These are phyloP conservation scores for Copidosoma aretas DNA, from an alignment of 2,888 invertebrate species.

Conservation along the genomic window DNA sequence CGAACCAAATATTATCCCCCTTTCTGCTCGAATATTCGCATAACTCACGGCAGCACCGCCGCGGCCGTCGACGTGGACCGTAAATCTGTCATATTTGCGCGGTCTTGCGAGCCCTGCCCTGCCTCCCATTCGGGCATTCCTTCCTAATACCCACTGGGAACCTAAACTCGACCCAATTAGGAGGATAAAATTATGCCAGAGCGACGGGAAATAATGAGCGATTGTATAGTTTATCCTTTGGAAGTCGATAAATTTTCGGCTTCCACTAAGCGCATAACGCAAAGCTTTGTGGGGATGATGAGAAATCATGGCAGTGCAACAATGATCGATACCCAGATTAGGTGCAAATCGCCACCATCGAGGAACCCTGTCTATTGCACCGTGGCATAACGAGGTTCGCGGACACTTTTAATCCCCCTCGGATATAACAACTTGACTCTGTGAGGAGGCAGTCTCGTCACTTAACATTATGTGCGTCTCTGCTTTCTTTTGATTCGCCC, in stretches of 20 bases:
- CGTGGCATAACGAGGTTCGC: slow-evolving; percentile 25
- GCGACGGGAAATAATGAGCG: not conserved
- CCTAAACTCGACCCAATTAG: slow-evolving; percentile 28
- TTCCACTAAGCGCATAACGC: no score
- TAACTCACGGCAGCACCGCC: not conserved
- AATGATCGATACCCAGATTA: slow-evolving; percentile 7
- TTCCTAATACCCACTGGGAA: slow-evolving; percentile 4
- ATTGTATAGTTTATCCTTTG: slow-evolving; percentile 15
- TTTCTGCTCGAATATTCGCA: not conserved
- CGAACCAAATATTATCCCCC: no score
- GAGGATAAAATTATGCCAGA: slow-evolving; percentile 2
- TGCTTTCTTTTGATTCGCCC: no score
- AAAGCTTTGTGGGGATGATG: not conserved
- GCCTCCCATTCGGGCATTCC: slow-evolving; percentile 11
- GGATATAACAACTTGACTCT: no score
- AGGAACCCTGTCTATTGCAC: no score
- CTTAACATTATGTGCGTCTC: no score
- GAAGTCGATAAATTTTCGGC: slow-evolving; percentile 16
- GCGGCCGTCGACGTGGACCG: not conserved
- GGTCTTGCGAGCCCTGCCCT: slow-evolving; percentile 12
- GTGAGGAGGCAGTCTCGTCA: no score
- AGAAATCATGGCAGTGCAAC: slow-evolving; percentile 1
- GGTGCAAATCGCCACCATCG: no score
- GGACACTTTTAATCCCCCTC: no score
- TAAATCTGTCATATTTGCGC: slow-evolving; percentile 28